Percentiles rank a stretch among this genome's conserved stretches.
Conservation (phyloP, 2,113 vertebrate genomes). For the Gadus chalcogrammus region DNA sequence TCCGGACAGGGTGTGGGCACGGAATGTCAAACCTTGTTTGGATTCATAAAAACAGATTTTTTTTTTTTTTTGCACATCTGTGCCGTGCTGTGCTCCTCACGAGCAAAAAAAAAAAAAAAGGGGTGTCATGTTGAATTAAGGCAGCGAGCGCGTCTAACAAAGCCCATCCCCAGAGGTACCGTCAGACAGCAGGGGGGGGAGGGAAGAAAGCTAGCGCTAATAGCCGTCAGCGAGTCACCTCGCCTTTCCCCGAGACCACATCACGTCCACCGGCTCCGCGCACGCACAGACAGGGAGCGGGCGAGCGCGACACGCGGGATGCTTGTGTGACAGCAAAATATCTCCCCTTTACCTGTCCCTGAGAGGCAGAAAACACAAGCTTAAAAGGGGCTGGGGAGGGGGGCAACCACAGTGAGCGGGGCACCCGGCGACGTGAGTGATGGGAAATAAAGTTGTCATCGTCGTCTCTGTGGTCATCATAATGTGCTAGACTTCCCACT, state of each 20-base stretch:
- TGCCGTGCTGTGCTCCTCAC: constrained; percentile 30
- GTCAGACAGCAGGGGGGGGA: not conserved
- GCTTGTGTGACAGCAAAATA: constrained; percentile 43
- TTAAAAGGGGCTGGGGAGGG: not conserved
- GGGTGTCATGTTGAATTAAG: constrained; percentile 50
- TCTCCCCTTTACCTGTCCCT: constrained; percentile 16
- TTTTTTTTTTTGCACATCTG: constrained; percentile 19
- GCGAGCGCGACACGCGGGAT: constrained; percentile 54
- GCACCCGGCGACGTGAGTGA: not conserved
- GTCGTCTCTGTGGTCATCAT: too few species aligned
- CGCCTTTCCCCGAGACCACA: constrained; percentile 44
- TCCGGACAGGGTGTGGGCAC: constrained; percentile 24
- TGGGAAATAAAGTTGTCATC: not conserved
- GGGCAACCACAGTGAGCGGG: not conserved
- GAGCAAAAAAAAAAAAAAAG: constrained; percentile 16
- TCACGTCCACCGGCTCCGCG: constrained; percentile 29
- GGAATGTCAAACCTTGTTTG: constrained; percentile 15
- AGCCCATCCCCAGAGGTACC: not conserved
- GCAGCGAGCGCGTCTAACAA: constrained; percentile 42
- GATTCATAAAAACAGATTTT: not conserved
- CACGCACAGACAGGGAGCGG: constrained; percentile 37
- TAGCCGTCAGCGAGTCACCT: constrained; percentile 29
- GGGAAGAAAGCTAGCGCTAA: constrained; percentile 10
- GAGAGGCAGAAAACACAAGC: constrained; percentile 10
- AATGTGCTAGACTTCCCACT: not conserved